Percentiles rank a stretch among this genome's conserved stretches.
Conservation (phyloP, 2,797 vertebrate genomes). For the Psittacula derbiana region DNA sequence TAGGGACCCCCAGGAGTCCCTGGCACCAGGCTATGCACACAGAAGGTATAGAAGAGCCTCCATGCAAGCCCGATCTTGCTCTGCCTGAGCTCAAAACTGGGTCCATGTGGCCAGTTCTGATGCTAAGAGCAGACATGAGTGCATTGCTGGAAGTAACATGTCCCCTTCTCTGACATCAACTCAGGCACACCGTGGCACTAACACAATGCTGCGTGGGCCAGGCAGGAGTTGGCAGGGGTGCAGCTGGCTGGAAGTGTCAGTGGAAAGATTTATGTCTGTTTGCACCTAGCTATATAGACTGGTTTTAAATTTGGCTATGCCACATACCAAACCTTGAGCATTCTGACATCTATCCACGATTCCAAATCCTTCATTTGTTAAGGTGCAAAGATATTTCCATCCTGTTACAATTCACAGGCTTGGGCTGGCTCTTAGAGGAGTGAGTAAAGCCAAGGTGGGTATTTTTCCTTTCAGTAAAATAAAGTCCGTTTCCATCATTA, state of each 20-base stretch:
- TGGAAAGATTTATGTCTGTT: not conserved
- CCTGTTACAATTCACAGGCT: not conserved
- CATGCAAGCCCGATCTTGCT: not conserved
- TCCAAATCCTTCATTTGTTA: not conserved
- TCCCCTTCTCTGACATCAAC: not conserved
- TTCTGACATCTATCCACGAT: not conserved
- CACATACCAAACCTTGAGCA: not conserved
- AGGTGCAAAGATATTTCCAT: not conserved
- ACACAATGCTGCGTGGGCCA: fast-evolving
- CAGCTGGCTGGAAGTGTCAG: not conserved
- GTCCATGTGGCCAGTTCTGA: fast-evolving
- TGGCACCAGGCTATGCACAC: fast-evolving
- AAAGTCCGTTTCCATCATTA: not conserved
- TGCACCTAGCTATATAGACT: not conserved
- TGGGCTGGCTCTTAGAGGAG: not conserved
- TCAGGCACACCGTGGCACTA: not conserved
- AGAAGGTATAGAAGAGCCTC: not conserved
- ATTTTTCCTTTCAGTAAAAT: conserved; percentile 1
- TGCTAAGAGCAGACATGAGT: not conserved
- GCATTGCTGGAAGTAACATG: not conserved
- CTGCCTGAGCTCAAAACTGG: not conserved
- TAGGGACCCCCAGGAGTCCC: not conserved
- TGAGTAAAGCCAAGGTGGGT: not conserved
- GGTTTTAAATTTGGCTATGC: not conserved
- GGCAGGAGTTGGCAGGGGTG: not conserved